Evolutionary conservation across 2,888 invertebrate genomes (phyloP).

Genomic region (Leptinotarsa haldemani): DNA sequence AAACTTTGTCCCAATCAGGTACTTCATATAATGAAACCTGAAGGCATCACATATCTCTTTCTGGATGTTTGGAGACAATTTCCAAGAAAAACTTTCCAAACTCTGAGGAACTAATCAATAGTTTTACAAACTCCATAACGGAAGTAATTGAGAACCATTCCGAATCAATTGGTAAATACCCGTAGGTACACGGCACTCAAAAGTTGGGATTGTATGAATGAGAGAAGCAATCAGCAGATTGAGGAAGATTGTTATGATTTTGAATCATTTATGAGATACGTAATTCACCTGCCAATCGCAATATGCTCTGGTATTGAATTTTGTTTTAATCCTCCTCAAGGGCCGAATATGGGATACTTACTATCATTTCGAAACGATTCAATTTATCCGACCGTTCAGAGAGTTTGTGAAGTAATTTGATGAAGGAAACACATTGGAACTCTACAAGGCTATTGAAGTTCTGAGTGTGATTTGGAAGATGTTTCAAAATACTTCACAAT

Average conservation of each 20-base stretch:
- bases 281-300: neutral
- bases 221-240: neutral
- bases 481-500: too few species aligned
- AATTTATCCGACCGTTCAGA: too few species aligned
- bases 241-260: neutral
- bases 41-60: neutral
- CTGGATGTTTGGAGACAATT: neutral
- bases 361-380: too few species aligned
- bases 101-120: neutral
- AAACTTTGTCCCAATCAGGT: neutral
- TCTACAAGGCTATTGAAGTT: too few species aligned
- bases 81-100: neutral
- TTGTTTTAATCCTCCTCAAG: neutral
- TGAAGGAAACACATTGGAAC: too few species aligned
- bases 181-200: neutral
- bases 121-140: neutral
- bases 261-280: neutral
- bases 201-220: neutral
- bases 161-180: neutral
- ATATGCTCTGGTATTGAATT: neutral
- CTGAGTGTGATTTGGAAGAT: too few species aligned
- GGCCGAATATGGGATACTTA: too few species aligned
- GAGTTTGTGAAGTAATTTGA: too few species aligned
- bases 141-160: neutral
- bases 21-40: neutral